Conservation (phyloP, 2,888 invertebrate species). For the Netelia virgata region DNA sequence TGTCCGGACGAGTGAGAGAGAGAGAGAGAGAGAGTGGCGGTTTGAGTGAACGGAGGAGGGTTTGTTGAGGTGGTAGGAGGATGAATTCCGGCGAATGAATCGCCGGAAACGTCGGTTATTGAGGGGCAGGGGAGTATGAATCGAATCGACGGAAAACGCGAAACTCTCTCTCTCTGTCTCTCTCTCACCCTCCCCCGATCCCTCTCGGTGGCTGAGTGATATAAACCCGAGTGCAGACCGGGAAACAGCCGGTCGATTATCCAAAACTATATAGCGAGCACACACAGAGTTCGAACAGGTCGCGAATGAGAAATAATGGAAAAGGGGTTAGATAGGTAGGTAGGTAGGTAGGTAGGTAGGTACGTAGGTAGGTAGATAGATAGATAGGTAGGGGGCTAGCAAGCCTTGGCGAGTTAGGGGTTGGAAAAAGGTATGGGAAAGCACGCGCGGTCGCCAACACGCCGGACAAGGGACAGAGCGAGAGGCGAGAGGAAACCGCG, state of each 20-base stretch:
- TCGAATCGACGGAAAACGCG: slow-evolving; percentile 42
- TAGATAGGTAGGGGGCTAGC: too few species aligned
- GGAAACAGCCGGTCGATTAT: slow-evolving; percentile 58
- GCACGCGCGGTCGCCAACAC: slow-evolving; percentile 64
- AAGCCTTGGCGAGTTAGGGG: background rate
- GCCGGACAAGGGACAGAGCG: slow-evolving; percentile 15
- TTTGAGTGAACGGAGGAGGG: slow-evolving; percentile 13
- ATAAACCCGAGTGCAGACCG: slow-evolving; percentile 49
- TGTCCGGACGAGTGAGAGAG: slow-evolving; percentile 71
- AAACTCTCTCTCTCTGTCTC: slow-evolving; percentile 40
- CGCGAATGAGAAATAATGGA: slow-evolving; percentile 52
- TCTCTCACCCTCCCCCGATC: background rate
- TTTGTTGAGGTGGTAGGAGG: background rate
- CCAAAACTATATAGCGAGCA: slow-evolving; percentile 50
- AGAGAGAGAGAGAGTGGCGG: slow-evolving; percentile 38
- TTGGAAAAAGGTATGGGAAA: slow-evolving; percentile 62
- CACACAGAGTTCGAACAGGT: slow-evolving; percentile 23
- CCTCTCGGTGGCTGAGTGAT: slow-evolving; percentile 38
- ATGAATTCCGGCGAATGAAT: slow-evolving; percentile 60
- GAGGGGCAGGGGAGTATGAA: slow-evolving; percentile 37
- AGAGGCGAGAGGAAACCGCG: slow-evolving; percentile 60
- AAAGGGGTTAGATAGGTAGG: background rate
- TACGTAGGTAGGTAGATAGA: too few species aligned
- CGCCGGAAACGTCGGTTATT: slow-evolving; percentile 44
- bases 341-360: too few species aligned